These are phyloP conservation scores for Scaptodrosophila lebanonensis DNA, from an alignment of 1,140 invertebrate species.

Conservation along the genomic window DNA sequence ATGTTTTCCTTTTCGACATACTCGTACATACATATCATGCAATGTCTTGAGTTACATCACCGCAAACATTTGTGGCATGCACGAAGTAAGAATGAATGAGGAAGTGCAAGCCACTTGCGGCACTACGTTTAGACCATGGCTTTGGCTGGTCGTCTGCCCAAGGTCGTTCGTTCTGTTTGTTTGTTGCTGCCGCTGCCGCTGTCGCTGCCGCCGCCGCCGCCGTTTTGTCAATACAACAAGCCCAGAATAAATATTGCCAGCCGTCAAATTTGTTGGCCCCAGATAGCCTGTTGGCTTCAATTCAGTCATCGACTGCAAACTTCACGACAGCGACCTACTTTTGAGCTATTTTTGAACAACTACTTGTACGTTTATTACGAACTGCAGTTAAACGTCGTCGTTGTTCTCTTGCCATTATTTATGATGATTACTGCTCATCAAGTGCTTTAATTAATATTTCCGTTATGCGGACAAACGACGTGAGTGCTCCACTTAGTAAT, in stretches of 20 bases:
- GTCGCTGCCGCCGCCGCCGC: slow-evolving; percentile 48
- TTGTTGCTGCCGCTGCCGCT: slow-evolving; percentile 38
- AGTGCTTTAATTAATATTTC: slow-evolving; percentile 66
- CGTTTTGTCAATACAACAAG: slow-evolving; percentile 70
- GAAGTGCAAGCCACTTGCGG: too few species aligned
- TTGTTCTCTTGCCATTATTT: slow-evolving; percentile 22
- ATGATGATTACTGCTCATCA: slow-evolving; percentile 21
- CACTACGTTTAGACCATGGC: too few species aligned
- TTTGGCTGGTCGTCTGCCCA: too few species aligned
- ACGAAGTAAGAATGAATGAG: too few species aligned
- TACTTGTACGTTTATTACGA: slow-evolving; percentile 15
- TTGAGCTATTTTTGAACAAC: slow-evolving; percentile 40
- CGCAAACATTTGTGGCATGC: too few species aligned
- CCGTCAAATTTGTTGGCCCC: neutral
- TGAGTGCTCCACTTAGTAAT: neutral
- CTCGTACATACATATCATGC: too few species aligned
- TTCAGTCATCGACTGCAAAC: slow-evolving; percentile 47
- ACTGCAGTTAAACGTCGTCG: neutral
- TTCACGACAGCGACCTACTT: slow-evolving; percentile 49
- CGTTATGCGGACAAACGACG: slow-evolving; percentile 31
- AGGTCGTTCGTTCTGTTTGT: slow-evolving; percentile 31
- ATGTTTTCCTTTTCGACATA: too few species aligned
- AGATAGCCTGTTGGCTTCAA: slow-evolving; percentile 10
- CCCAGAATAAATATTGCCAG: slow-evolving; percentile 29
- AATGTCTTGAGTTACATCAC: too few species aligned